A percentile compares a stretch with the other conserved stretches of the same genome.
These are phyloP conservation scores for Parotocinclus haroldoi DNA, from an alignment of 2,797 vertebrate species.

Conservation along the genomic window DNA sequence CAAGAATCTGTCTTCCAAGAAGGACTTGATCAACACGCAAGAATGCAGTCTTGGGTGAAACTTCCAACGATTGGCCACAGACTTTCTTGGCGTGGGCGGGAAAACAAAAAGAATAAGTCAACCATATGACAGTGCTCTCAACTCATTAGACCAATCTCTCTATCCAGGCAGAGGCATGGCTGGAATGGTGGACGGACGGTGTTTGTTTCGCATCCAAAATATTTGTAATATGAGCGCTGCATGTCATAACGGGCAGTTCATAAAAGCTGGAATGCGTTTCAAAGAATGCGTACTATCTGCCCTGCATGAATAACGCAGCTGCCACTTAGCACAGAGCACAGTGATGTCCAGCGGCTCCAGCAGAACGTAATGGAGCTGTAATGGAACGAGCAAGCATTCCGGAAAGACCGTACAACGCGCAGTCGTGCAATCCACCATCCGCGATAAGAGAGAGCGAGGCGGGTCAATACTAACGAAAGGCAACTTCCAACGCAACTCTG, in stretches of 20 bases:
- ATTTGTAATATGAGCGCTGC: constrained; percentile 40
- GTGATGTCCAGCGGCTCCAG: constrained; percentile 62
- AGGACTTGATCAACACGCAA: constrained; percentile 32
- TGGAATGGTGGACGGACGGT: constrained; percentile 51
- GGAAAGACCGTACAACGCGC: too few species aligned
- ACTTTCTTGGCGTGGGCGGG: constrained; percentile 34
- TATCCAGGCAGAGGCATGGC: constrained; percentile 54
- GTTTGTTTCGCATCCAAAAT: constrained; percentile 57
- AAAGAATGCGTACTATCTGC: constrained; percentile 66
- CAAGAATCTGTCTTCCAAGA: constrained; percentile 29
- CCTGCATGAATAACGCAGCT: constrained; percentile 69
- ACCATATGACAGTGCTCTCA: constrained; percentile 52
- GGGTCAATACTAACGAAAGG: background rate
- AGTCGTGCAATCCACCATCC: too few species aligned
- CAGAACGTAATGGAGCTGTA: constrained; percentile 51
- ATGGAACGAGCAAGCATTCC: background rate
- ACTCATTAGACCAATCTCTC: constrained; percentile 51
- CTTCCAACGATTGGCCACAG: constrained; percentile 15
- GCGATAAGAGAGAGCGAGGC: background rate
- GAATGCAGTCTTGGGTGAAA: constrained; percentile 29
- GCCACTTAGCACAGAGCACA: constrained; percentile 66
- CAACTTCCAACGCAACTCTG: background rate
- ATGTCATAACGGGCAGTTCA: constrained; percentile 58
- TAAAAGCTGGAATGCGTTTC: constrained; percentile 73
- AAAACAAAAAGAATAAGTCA: constrained; percentile 21